Evolutionary conservation across 2,888 invertebrate species (phyloP), one percentile per base, ranked within the genome.

Genomic region (Sminthurides aquaticus): DNA sequence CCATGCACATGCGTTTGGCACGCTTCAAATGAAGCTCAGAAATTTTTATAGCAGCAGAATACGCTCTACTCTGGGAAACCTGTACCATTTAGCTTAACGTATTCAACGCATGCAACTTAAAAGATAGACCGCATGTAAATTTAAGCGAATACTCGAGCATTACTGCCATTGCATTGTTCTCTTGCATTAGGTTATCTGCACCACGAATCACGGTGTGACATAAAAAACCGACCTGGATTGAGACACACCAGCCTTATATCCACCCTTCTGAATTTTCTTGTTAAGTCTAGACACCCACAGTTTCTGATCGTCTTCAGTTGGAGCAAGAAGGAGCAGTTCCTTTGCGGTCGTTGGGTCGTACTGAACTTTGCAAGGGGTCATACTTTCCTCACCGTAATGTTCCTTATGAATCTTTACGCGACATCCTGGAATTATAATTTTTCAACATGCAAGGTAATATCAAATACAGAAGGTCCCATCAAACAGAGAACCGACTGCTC

Each of bases 381-480:
- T 57, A 60, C 66, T 71, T 65, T 72, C 71, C 64, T 74, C 72
- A 54, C 72, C 72, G 61, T 71, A 86, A 84, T 99, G 98, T 78
- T 98, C 97, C 80, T 92, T 91, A 81, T 99, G 98, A 77, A 98
- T 90, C 84, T 97, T 97, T 79, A 93, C 90, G 78, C 91, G 90
- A 82, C 97, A 98, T 74, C 94, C 95, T 90, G 78, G 52, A 76
- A 76, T 56, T 29, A 28, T 20, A 56, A 24, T 11, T n/a, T n/a
- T n/a, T n/a, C n/a, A 22, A 18, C 5, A 20, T 52, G 29, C 15
- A 18, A 22, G 27, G 27, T 24, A n/a, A n/a, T n/a, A n/a, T n/a
- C n/a, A n/a, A n/a, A n/a, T n/a, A n/a, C n/a, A n/a, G n/a, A n/a
- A n/a, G n/a, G n/a, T n/a, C n/a, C n/a, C n/a, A n/a, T n/a, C n/a